Evolutionary conservation across 2,113 vertebrate species (phyloP).

Genomic region (Phrynosoma blainvillii): DNA sequence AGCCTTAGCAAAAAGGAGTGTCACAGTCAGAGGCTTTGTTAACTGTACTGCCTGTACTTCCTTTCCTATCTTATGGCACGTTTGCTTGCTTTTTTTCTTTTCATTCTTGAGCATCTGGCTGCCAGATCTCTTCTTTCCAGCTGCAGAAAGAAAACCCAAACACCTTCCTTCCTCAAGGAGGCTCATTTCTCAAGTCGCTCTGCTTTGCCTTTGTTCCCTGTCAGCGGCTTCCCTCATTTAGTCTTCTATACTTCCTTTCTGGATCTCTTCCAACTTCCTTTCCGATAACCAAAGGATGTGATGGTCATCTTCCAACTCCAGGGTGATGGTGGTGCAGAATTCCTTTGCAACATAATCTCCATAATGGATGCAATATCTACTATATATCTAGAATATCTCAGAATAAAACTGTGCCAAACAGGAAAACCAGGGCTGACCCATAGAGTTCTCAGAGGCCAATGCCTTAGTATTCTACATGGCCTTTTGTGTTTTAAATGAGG

Average conservation of each 20-base stretch:
- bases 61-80: neutral
- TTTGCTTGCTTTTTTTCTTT: neutral
- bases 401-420: neutral
- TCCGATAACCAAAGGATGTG: neutral
- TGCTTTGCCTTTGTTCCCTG: neutral
- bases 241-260: neutral
- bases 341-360: no score
- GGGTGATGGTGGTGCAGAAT: no score
- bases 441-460: no score
- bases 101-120: neutral
- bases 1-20: no score
- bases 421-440: no score
- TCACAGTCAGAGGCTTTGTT: no score
- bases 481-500: no score
- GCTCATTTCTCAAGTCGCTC: no score
- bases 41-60: neutral
- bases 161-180: slow-evolving; percentile 20
- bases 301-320: neutral
- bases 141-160: neutral
- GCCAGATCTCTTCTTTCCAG: no score
- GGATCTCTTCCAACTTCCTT: neutral
- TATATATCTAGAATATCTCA: neutral
- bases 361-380: no score
- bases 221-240: neutral
- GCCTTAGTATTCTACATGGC: no score